Base-by-base conservation (phyloP, 2,888 invertebrate species). In the Drosophila conformis region DNA sequence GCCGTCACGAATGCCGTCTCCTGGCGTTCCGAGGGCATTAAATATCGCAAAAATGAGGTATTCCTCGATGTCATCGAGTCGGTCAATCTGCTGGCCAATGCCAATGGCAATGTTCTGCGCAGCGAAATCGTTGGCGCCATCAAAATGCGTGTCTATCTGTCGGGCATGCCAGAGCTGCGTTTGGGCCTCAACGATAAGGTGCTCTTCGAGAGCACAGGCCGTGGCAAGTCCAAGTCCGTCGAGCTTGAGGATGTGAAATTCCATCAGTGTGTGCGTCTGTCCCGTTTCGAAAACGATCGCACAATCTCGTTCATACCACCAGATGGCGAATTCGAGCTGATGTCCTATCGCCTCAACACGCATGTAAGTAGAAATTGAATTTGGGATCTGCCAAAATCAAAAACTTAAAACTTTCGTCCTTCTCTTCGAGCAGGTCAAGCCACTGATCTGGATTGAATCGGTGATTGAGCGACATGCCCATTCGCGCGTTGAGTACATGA, bases 1-100 rank as follows among this genome's bases (percentile, higher is more conserved):
- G 99, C 99, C 27, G 99, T 99, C 10, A 99, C 99, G n/a, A 99
- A 99, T 94, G 99, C 99, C 0, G 99, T 99, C 0, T 99, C 99
- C 0, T 99, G 99, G 99, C 94, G 99, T 68, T 98, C 99, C 0
- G 99, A 99, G 92, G 99, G 99, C 4, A 98, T 99, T 66, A 99
- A 99, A 92, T 99, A 99, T 93, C 95, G 99, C 68, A 99, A 99
- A 94, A 99, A 99, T 93, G 99, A 99, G 94, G 99, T 99, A 5
- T 99, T 99, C 91, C 94, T 99, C 36, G 99, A 99, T 94, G 99
- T 99, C 0, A 99, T 99, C 82, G 99, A 99, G 92, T 99, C 99
- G 48, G 99, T 99, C 1, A 99, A 99, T 93, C 94, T 99, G 72
- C 93, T 99, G 93, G 98, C 98, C 0, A 98, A 98, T 93, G 98